These are phyloP conservation scores for Perca schrenkii DNA, from an alignment of 2,113 vertebrate genomes.

Conservation along the genomic window DNA sequence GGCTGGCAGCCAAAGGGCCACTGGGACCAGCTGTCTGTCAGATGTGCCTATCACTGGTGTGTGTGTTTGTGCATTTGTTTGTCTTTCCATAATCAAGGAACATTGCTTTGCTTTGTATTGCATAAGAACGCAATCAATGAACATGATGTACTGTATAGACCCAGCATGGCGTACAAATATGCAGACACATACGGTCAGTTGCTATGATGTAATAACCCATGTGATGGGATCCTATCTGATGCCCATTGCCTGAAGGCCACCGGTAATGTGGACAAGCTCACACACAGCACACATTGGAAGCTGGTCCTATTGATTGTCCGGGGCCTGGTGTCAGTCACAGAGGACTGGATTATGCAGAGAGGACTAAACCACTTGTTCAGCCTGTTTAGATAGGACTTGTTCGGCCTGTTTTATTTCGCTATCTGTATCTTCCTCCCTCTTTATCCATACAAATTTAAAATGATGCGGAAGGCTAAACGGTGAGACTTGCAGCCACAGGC, in stretches of 20 bases:
- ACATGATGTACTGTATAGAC: constrained; percentile 1
- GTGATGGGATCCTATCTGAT: constrained; percentile 7
- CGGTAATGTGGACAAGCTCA: constrained; percentile 11
- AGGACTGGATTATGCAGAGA: constrained; percentile 20
- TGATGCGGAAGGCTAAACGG: constrained; percentile 7
- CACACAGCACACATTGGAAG: constrained; percentile 19
- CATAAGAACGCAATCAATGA: constrained; percentile 1
- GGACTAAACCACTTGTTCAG: constrained; percentile 17
- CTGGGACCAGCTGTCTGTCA: constrained; percentile 24
- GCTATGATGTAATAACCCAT: constrained; percentile 29
- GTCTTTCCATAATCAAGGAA: not conserved
- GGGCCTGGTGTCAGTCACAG: constrained; percentile 24
- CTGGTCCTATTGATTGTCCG: constrained; percentile 34
- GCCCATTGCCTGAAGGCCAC: constrained; percentile 12
- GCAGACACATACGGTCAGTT: not conserved
- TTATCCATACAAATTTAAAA: not conserved
- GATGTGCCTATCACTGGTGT: not conserved
- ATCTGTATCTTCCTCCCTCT: not conserved
- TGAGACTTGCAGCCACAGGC: not conserved
- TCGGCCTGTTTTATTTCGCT: constrained; percentile 4
- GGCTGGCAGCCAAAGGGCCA: too few relatives aligned
- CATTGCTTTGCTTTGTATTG: not conserved
- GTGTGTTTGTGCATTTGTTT: not conserved
- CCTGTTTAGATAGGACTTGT: constrained; percentile 9
- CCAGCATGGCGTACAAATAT: not conserved